Percentiles rank a stretch among this genome's conserved stretches.
phyloP scores from a whole-genome alignment of 2,113 vertebrate species.

The Brevimyrus niger region DNA sequence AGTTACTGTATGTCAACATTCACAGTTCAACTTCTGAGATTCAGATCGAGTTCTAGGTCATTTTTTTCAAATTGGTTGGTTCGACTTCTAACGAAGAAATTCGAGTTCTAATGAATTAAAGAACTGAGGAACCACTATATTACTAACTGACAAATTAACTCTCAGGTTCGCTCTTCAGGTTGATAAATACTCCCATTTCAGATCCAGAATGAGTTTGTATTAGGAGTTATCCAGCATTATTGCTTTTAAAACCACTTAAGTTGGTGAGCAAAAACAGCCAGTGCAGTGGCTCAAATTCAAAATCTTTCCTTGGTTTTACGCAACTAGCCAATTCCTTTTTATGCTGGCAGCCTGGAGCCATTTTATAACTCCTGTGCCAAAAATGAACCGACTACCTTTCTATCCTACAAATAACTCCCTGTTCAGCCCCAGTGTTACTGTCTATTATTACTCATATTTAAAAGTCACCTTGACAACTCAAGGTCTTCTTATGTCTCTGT shows the following conservation, averaged over 20 bases:
- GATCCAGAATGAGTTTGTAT: not conserved
- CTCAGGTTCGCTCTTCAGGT: not conserved
- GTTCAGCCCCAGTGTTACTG: not conserved
- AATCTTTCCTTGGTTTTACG: not conserved
- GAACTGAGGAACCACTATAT: no score
- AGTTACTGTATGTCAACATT: no score
- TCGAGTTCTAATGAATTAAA: no score
- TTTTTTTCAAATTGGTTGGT: no score
- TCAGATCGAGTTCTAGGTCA: no score
- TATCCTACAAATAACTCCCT: not conserved
- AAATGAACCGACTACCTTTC: not conserved
- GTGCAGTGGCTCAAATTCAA: not conserved
- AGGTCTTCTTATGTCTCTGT: not conserved
- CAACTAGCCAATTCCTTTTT: not conserved
- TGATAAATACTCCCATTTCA: not conserved
- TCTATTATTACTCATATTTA: not conserved
- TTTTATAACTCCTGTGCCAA: not conserved
- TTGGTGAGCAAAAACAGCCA: not conserved
- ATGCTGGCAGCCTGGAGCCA: not conserved
- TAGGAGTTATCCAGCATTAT: not conserved
- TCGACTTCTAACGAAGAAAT: no score
- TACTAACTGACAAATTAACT: not conserved
- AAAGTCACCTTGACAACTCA: slow-evolving; percentile 15
- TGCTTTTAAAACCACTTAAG: not conserved
- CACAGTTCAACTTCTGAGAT: no score